phyloP scores from a whole-genome alignment of 2,113 vertebrate species.

The Chloropsis cyanopogon region DNA sequence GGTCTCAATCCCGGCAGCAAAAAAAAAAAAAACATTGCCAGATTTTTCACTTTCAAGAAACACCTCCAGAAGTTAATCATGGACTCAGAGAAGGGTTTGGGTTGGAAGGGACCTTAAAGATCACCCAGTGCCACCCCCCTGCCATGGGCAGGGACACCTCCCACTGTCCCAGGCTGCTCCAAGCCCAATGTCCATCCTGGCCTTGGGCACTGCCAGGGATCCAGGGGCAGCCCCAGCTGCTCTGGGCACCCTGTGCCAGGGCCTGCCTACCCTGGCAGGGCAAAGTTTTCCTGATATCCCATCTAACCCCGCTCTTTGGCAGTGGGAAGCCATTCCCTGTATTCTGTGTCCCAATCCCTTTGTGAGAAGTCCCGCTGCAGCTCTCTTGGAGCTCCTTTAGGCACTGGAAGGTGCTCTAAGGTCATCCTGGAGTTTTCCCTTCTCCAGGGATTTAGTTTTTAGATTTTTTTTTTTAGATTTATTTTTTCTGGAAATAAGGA shows the following conservation, averaged over 20 bases:
- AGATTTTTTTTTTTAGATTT: fast-evolving
- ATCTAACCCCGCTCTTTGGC: fast-evolving
- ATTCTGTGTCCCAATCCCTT: not conserved
- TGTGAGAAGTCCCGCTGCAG: not conserved
- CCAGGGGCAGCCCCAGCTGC: not conserved
- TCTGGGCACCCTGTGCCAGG: not conserved
- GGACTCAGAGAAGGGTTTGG: fast-evolving
- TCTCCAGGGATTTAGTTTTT: no score
- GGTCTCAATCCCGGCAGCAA: not conserved
- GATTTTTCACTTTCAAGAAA: not conserved
- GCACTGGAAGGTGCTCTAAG: not conserved
- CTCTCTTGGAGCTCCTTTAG: not conserved
- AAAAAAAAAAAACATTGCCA: not conserved
- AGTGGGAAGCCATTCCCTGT: not conserved
- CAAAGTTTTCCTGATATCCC: fast-evolving
- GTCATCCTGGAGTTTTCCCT: not conserved
- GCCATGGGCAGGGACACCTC: not conserved
- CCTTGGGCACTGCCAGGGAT: not conserved
- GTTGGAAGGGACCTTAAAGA: fast-evolving
- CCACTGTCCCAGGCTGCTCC: not conserved
- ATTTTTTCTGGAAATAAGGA: not conserved
- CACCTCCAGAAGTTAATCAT: not conserved
- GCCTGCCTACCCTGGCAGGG: not conserved
- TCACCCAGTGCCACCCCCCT: fast-evolving
- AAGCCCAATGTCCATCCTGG: not conserved